Percentiles rank a stretch among this genome's conserved stretches.
phyloP scores from a whole-genome alignment of 2,797 vertebrate genomes.

The Sphenopsis melanotis region DNA sequence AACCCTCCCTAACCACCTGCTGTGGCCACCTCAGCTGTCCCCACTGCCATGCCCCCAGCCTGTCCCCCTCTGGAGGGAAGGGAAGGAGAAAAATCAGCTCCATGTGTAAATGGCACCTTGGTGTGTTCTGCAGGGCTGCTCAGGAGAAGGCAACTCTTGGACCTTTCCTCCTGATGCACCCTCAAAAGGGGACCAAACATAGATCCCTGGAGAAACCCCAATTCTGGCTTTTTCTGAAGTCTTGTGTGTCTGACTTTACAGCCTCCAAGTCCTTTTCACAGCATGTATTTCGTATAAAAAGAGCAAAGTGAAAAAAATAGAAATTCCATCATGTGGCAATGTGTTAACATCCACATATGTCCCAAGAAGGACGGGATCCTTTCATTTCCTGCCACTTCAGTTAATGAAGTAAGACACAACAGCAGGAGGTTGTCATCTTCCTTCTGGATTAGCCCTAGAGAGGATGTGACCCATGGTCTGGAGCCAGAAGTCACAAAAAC shows the following conservation, averaged over 20 bases:
- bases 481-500: slow-evolving; percentile 35
- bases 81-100: background rate
- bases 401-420: slow-evolving; percentile 61
- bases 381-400: slow-evolving; percentile 54
- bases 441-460: slow-evolving; percentile 55
- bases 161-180: background rate
- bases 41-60: background rate
- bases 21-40: background rate
- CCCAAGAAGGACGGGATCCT: slow-evolving; percentile 58
- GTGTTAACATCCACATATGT: slow-evolving; percentile 64
- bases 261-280: slow-evolving; percentile 15
- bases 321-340: slow-evolving; percentile 52
- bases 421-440: slow-evolving; percentile 61
- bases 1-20: background rate
- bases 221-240: background rate
- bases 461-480: slow-evolving; percentile 45
- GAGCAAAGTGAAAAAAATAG: slow-evolving; percentile 62
- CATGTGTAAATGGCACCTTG: background rate
- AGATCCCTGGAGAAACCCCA: background rate
- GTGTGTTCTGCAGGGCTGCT: background rate
- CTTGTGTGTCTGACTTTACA: slow-evolving; percentile 32
- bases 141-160: background rate
- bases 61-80: background rate
- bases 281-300: slow-evolving; percentile 43
- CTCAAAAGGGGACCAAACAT: background rate